These are phyloP conservation scores for Gastrophysa polygoni DNA, from an alignment of 2,888 invertebrate genomes.

Conservation along the genomic window DNA sequence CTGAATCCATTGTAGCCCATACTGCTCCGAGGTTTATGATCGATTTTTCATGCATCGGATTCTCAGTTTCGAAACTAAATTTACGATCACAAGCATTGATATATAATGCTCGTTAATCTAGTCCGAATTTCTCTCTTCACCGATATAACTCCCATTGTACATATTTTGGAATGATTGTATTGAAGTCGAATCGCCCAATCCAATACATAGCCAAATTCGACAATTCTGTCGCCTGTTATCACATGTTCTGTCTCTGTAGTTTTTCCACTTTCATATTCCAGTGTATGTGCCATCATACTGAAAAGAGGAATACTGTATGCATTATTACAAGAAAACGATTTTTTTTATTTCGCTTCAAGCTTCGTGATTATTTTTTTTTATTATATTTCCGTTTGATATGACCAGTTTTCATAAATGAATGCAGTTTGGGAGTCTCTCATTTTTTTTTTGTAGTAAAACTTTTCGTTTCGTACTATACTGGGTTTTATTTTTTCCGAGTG, in stretches of 20 bases:
- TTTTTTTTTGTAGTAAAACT: too few species aligned
- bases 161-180: background rate
- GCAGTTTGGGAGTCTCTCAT: too few species aligned
- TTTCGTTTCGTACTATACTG: too few species aligned
- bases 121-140: background rate
- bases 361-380: too few species aligned
- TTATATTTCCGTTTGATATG: too few species aligned
- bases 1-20: constrained; percentile 34
- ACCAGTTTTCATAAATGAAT: too few species aligned
- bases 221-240: background rate
- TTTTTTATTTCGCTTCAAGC: too few species aligned
- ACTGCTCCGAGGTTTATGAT: constrained; percentile 29
- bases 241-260: background rate
- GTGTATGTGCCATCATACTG: background rate
- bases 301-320: background rate
- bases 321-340: background rate
- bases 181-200: background rate
- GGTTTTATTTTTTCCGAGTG: too few species aligned
- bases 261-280: background rate
- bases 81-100: background rate
- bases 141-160: background rate
- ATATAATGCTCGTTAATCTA: background rate
- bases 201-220: background rate
- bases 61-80: background rate
- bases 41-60: constrained; percentile 4